These are phyloP conservation scores for Natator depressus DNA, from an alignment of 2,113 vertebrate genomes.

Conservation along the genomic window DNA sequence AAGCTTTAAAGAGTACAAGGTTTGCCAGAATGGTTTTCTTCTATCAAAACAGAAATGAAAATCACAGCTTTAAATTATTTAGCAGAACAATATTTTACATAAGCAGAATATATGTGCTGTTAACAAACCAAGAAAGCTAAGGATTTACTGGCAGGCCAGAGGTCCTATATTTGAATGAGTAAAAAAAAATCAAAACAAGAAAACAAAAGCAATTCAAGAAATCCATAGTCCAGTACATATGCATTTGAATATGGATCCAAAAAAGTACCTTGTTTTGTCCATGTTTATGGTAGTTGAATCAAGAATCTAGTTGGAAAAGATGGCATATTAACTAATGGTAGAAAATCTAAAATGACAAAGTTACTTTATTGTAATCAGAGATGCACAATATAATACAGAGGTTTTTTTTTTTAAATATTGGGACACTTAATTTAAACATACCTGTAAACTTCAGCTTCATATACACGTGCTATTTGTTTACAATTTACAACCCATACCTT, in stretches of 20 bases:
- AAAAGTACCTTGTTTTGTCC: background rate
- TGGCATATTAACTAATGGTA: fast-evolving
- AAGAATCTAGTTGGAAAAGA: background rate
- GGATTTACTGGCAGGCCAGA: background rate
- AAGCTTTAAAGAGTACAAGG: conserved; percentile 14
- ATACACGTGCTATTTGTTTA: background rate
- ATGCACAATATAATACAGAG: fast-evolving
- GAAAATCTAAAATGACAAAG: background rate
- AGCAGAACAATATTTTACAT: conserved; percentile 3
- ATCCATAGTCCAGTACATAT: background rate
- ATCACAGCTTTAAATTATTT: conserved; percentile 51
- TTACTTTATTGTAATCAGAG: background rate
- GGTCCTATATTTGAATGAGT: background rate
- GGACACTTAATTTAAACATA: background rate
- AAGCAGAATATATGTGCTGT: conserved; percentile 48
- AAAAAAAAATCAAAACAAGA: background rate
- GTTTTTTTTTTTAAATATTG: background rate
- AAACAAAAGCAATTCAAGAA: background rate
- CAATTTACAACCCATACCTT: background rate
- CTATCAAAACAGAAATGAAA: background rate
- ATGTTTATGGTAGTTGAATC: background rate
- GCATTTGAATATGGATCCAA: background rate
- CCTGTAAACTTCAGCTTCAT: background rate
- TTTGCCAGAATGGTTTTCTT: background rate
- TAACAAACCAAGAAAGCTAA: conserved; percentile 55